phyloP scores from a whole-genome alignment of 2,797 vertebrate genomes.

The Xenopus petersii region DNA sequence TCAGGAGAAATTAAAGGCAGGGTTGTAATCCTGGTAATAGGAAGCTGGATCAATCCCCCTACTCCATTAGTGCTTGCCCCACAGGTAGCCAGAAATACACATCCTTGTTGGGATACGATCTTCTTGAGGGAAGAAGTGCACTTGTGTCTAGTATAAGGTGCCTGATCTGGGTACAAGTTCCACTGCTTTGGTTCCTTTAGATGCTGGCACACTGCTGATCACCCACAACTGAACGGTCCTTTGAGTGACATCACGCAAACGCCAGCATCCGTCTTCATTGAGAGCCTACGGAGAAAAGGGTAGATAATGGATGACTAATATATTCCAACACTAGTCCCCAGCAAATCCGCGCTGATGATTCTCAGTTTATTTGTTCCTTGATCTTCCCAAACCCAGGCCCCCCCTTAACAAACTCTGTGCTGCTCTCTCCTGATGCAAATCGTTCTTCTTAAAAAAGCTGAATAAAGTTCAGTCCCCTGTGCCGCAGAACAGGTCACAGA shows the following conservation, averaged over 20 bases:
- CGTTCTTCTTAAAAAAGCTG: background rate
- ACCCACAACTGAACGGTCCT: conserved; percentile 40
- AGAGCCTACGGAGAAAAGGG: conserved; percentile 74
- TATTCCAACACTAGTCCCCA: conserved; percentile 58
- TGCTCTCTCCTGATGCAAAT: background rate
- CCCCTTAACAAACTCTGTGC: conserved; percentile 34
- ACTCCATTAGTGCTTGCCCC: conserved; percentile 61
- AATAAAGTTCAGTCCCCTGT: background rate
- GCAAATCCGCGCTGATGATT: conserved; percentile 60
- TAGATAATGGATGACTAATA: conserved; percentile 68
- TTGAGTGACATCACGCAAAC: conserved; percentile 47
- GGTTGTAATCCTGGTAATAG: conserved; percentile 52
- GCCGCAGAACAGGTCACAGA: background rate
- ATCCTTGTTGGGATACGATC: background rate
- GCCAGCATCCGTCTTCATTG: conserved; percentile 63
- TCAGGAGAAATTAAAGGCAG: conserved; percentile 52
- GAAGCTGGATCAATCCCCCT: conserved; percentile 56
- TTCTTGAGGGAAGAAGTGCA: conserved; percentile 32
- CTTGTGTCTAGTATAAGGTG: conserved; percentile 45
- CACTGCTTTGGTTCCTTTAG: conserved; percentile 37
- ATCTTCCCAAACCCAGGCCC: conserved; percentile 53
- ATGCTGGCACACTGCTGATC: conserved; percentile 45
- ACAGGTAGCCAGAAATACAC: conserved; percentile 49
- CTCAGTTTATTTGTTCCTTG: conserved; percentile 53
- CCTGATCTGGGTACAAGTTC: conserved; percentile 46